Conservation (phyloP, 2,888 invertebrate species). For the Cyaniris semiargus region DNA sequence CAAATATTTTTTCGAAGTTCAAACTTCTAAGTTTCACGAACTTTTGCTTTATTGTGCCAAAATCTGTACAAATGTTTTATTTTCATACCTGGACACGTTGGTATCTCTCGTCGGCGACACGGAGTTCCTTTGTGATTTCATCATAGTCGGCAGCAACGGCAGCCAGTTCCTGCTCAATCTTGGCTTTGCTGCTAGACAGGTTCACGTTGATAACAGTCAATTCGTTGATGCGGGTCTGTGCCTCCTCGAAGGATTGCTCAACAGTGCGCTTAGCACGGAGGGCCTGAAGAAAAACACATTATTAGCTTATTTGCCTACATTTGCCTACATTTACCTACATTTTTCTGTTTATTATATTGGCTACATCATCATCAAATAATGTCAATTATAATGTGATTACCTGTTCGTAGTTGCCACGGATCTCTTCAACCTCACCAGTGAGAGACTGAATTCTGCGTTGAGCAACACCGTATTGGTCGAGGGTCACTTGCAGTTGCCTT, state of each 20-base stretch:
- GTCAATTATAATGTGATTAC: conserved; percentile 45
- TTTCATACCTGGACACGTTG: conserved; percentile 88
- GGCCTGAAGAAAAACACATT: conserved; percentile 79
- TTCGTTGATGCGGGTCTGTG: conserved; percentile 95
- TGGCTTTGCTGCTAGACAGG: conserved; percentile 95
- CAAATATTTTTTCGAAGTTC: not conserved
- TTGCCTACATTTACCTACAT: not conserved
- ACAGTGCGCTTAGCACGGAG: conserved; percentile 94
- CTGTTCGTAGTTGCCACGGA: conserved; percentile 93
- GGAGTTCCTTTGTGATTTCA: conserved; percentile 97
- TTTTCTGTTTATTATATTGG: not conserved
- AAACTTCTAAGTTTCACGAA: too few relatives aligned
- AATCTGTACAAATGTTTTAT: not conserved
- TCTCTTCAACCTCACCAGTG: conserved; percentile 97
- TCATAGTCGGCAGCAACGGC: conserved; percentile 97
- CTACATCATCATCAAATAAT: not conserved
- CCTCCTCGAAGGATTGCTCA: conserved; percentile 95
- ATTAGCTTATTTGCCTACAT: conserved; percentile 14
- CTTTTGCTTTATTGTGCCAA: not conserved
- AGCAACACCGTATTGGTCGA: conserved; percentile 95
- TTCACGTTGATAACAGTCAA: conserved; percentile 97
- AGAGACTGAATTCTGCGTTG: conserved; percentile 95
- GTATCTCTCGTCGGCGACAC: conserved; percentile 95
- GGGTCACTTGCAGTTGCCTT: conserved; percentile 96
- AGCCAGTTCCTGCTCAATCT: conserved; percentile 95